Percentiles rank a stretch among this genome's conserved stretches.
These are phyloP conservation scores for Phalacrocorax aristotelis DNA, from an alignment of 2,113 vertebrate species.

Conservation along the genomic window DNA sequence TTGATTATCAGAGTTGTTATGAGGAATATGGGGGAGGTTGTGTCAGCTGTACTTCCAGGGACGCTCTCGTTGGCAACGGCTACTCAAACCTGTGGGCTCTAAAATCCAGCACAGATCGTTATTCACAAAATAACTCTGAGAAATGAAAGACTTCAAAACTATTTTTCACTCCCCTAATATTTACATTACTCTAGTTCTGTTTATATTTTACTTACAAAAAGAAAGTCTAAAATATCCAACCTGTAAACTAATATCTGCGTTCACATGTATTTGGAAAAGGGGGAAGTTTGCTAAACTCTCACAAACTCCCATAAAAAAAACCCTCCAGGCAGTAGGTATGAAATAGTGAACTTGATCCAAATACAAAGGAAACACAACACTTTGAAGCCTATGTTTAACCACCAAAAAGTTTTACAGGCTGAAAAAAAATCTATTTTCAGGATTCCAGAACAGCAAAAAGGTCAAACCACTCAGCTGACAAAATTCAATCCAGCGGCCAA, in stretches of 20 bases:
- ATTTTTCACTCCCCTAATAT: background rate
- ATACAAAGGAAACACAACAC: background rate
- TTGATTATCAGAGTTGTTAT: background rate
- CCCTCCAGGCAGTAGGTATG: background rate
- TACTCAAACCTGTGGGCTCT: background rate
- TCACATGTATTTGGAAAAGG: background rate
- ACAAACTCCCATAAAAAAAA: background rate
- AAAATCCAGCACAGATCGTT: background rate
- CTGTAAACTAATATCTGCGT: background rate
- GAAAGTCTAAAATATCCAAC: background rate
- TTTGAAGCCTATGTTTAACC: constrained; percentile 2
- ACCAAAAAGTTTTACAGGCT: background rate
- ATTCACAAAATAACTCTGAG: background rate
- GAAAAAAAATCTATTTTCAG: background rate
- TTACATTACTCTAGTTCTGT: background rate
- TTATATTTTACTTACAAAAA: background rate
- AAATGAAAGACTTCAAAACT: background rate
- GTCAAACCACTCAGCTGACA: constrained; percentile 11
- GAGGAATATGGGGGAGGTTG: background rate
- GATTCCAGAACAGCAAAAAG: background rate
- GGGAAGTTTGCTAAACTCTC: background rate
- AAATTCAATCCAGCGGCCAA: background rate
- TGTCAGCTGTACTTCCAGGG: background rate
- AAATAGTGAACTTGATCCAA: background rate
- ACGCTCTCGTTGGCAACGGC: accelerated